Evolutionary conservation across 2,113 vertebrate genomes (phyloP).

Genomic region (Delphinapterus leucas): DNA sequence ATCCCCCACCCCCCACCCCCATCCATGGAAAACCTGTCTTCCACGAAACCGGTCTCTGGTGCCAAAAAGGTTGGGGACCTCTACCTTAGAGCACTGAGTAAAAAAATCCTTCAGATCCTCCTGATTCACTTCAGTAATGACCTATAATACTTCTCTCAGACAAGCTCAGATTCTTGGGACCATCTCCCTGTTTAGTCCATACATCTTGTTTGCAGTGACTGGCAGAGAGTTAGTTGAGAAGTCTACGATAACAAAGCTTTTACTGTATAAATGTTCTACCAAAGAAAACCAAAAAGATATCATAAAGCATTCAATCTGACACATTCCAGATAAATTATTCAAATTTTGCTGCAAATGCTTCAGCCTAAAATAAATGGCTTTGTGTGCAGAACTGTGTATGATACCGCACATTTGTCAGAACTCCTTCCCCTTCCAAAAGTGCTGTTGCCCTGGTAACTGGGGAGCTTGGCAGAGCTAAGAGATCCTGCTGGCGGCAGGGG

Average conservation of each 20-base stretch:
- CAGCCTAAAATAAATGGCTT: slow-evolving; percentile 45
- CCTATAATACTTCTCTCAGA: neutral
- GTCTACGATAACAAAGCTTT: neutral
- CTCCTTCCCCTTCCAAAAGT: neutral
- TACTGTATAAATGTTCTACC: slow-evolving; percentile 10
- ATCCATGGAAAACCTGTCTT: too few species aligned
- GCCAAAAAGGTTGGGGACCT: too few species aligned
- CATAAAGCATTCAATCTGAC: slow-evolving; percentile 28
- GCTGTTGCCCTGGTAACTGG: neutral
- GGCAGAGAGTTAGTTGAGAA: neutral
- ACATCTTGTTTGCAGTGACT: neutral
- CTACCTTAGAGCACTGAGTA: neutral
- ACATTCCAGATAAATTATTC: slow-evolving; percentile 46
- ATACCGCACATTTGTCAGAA: slow-evolving; percentile 1
- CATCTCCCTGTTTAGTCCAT: neutral
- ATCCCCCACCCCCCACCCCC: too few species aligned
- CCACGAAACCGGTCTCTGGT: too few species aligned
- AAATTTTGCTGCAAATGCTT: slow-evolving; percentile 35
- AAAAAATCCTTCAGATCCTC: neutral
- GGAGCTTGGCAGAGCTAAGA: neutral
- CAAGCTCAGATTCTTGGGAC: neutral
- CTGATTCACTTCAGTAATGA: neutral
- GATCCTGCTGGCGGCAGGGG: neutral
- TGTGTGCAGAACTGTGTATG: neutral
- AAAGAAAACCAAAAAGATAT: slow-evolving; percentile 17